A percentile compares a stretch with the other conserved stretches of the same genome.
Evolutionary conservation across 2,888 invertebrate genomes (phyloP).

Genomic region (Acleris laterana): DNA sequence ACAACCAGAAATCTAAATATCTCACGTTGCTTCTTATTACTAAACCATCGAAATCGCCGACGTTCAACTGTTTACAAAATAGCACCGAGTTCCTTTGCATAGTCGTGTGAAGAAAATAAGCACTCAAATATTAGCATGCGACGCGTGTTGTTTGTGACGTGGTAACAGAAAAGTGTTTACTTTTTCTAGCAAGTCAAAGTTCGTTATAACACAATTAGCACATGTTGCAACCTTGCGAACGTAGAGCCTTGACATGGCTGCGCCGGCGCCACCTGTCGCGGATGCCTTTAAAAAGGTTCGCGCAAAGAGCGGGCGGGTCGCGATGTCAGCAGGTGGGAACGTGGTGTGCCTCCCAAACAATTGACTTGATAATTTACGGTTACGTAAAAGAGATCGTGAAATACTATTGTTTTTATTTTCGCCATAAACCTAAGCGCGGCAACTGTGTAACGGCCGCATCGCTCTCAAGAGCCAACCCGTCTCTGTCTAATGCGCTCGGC

Average conservation of each 20-base stretch:
- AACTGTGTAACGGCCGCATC: no score
- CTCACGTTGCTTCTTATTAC: not conserved
- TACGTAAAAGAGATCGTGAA: no score
- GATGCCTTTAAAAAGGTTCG: not conserved
- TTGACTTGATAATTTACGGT: no score
- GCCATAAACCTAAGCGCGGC: no score
- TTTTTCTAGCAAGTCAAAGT: not conserved
- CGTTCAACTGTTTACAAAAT: not conserved
- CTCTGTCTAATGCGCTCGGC: no score
- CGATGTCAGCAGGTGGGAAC: no score
- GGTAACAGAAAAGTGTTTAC: not conserved
- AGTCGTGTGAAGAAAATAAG: slow-evolving; percentile 15
- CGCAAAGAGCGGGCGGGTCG: no score
- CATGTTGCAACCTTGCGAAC: slow-evolving; percentile 14
- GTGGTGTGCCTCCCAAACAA: no score
- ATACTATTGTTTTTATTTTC: no score
- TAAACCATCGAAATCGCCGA: not conserved
- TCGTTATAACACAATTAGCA: slow-evolving; percentile 13
- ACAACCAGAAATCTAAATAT: not conserved
- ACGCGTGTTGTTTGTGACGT: not conserved
- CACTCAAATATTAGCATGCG: slow-evolving; percentile 8
- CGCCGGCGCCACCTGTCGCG: slow-evolving; percentile 19
- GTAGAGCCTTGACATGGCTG: slow-evolving; percentile 4
- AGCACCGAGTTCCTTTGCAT: not conserved
- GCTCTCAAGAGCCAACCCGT: no score